Percentiles rank a stretch among this genome's conserved stretches.
Conservation (phyloP, 1,140 invertebrate species). For the Conus betulinus region DNA sequence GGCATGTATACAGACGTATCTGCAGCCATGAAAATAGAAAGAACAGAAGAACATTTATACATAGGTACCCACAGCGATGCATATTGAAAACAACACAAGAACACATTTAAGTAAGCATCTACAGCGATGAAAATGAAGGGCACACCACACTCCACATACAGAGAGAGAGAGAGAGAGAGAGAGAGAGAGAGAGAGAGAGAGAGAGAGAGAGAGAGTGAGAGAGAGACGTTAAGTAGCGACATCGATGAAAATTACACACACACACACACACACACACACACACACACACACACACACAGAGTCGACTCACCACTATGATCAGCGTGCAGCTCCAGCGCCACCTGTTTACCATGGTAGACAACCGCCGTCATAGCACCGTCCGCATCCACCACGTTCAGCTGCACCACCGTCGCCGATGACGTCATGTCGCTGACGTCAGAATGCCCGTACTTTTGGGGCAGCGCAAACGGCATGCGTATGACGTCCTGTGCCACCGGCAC, state of each 20-base stretch:
- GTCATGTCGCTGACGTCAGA: constrained; percentile 17
- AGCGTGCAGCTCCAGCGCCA: constrained; percentile 15
- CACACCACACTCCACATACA: no score
- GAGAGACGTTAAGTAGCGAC: no score
- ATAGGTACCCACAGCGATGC: no score
- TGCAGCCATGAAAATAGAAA: no score
- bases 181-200: background rate
- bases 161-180: background rate
- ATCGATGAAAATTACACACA: background rate
- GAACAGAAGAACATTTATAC: no score
- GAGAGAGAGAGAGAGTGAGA: background rate
- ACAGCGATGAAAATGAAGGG: no score
- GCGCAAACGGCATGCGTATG: background rate
- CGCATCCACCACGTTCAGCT: constrained; percentile 14
- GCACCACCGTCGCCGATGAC: background rate
- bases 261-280: constrained; percentile 5
- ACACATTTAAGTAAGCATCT: no score
- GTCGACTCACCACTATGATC: background rate
- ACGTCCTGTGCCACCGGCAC: background rate
- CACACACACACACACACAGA: background rate
- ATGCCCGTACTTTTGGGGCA: background rate
- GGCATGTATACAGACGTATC: no score
- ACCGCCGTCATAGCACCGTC: background rate
- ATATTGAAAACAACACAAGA: no score
- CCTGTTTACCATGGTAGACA: constrained; percentile 2